Evolutionary conservation across 1,140 invertebrate species (phyloP), one percentile per base, ranked within the genome.

Genomic region (Caenorhabditis tropicalis): DNA sequence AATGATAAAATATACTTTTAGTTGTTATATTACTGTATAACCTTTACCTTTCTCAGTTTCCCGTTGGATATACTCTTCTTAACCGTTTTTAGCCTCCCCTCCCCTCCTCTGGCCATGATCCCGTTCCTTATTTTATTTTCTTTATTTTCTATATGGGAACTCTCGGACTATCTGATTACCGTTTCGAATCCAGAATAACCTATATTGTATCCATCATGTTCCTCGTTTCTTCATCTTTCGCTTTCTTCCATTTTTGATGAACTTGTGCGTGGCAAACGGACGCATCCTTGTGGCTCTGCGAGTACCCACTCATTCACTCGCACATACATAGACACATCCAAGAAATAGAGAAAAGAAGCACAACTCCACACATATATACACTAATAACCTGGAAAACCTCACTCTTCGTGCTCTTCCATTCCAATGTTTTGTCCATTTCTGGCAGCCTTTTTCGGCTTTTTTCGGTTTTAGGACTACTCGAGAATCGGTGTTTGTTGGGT

Each of bases 361-460:
- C 65, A 74, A 21, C 65, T 24, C 36, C 58, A 46, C 65, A 74
- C 36, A 74, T 74, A 74, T 74, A 74, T 74, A 21, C 65, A 74
- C 65, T 74, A 74, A 74, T 74, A 74, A 74, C 65, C 65, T 74
- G 65, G 65, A 74, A 74, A 74, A 74, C n/a, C 65, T 74, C 36
- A 74, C 65, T 43, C 36, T 24, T 74, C 65, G n/a, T 27, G 65
- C 65, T 43, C n/a, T 39, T 74, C 36, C 36, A 27, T 12, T 46
- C 10, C 36, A n/a, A n/a, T 43, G 19, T 21, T 43, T 36, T 24
- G 29, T 74, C 36, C 36, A 19, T 6, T 39, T 31, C 19, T 21
- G 31, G 29, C 9, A 39, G 36, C 36, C 6, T 21, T 46, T 56
- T n/a, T n/a, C n/a, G n/a, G n/a, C n/a, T n/a, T 56, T 27, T n/a